phyloP scores from a whole-genome alignment of 1,140 invertebrate genomes.

The Cotesia typhae region DNA sequence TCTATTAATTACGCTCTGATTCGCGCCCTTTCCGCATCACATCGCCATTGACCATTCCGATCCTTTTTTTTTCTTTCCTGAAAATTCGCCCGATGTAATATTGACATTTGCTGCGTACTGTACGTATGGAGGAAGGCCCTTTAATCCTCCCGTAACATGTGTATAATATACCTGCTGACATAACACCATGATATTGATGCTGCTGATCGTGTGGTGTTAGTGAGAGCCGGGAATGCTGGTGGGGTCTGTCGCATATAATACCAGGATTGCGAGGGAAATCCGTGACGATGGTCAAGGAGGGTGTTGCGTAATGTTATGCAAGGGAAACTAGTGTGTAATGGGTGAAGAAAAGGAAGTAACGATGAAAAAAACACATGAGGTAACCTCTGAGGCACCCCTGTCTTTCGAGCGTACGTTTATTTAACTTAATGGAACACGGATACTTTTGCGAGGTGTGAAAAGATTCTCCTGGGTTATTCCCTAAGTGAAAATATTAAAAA shows the following conservation, averaged over 20 bases:
- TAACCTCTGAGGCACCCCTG: conserved; percentile 51
- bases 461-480: conserved; percentile 38
- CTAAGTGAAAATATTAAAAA: conserved; percentile 35
- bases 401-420: conserved; percentile 62
- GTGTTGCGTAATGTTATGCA: conserved; percentile 4
- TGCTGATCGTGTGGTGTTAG: background rate
- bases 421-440: conserved; percentile 43
- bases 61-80: conserved; percentile 40
- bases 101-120: conserved; percentile 60
- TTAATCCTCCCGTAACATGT: background rate
- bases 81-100: conserved; percentile 46
- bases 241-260: background rate
- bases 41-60: background rate
- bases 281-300: conserved; percentile 9
- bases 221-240: background rate
- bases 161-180: too few species aligned
- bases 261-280: background rate
- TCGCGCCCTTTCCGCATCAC: conserved; percentile 51
- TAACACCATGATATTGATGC: too few species aligned
- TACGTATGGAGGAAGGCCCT: conserved; percentile 30
- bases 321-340: background rate
- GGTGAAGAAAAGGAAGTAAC: conserved; percentile 21
- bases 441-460: conserved; percentile 47
- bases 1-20: conserved; percentile 65
- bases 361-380: conserved; percentile 11